Conservation (phyloP, 2,113 vertebrate genomes). For the Candoia aspera region DNA sequence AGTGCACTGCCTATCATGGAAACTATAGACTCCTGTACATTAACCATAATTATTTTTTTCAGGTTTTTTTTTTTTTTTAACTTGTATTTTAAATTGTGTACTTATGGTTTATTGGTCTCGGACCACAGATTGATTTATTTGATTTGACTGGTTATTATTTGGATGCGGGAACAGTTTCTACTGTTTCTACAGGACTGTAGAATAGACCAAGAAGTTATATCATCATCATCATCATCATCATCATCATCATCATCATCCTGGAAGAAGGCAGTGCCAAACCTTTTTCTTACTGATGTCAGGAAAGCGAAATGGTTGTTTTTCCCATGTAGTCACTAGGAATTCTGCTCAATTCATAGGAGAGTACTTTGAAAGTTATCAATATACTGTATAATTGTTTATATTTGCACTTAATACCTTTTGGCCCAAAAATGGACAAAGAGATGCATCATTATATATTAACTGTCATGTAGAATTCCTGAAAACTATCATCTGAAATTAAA, state of each 20-base stretch:
- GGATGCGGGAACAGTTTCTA: neutral
- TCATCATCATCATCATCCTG: neutral
- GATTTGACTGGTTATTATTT: neutral
- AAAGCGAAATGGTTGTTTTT: neutral
- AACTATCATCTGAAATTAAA: neutral
- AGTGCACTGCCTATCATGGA: neutral
- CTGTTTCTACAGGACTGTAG: neutral
- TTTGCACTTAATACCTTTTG: neutral
- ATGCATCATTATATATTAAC: neutral
- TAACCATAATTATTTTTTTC: neutral
- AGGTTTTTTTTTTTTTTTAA: neutral
- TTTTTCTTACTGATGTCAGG: neutral
- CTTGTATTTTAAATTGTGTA: neutral
- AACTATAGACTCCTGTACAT: neutral
- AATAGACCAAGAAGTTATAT: neutral
- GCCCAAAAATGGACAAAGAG: neutral
- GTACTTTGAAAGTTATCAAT: neutral
- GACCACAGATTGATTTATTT: neutral
- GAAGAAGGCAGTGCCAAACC: neutral
- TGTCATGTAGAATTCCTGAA: neutral
- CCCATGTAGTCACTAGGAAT: neutral
- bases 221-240: neutral
- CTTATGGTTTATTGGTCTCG: neutral
- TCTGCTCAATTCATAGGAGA: neutral
- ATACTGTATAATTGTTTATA: neutral